Percentiles rank a stretch among this genome's conserved stretches.
phyloP scores from a whole-genome alignment of 2,797 vertebrate genomes.

The Bryconaethiops microstoma region DNA sequence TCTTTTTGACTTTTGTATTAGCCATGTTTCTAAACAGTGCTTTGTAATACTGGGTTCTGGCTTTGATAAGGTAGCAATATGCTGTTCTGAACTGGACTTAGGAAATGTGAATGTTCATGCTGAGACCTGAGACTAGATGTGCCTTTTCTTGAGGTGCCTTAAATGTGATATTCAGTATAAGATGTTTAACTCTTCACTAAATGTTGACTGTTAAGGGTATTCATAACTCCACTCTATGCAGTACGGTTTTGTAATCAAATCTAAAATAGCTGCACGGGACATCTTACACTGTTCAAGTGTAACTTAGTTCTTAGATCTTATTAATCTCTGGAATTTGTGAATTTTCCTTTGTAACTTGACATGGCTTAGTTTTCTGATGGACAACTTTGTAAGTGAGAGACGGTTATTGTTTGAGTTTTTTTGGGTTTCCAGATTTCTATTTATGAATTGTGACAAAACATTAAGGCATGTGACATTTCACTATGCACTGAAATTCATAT shows the following conservation, averaged over 20 bases:
- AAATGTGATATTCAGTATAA: constrained; percentile 19
- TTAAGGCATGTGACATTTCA: constrained; percentile 21
- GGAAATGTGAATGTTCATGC: constrained; percentile 45
- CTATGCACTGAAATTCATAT: constrained; percentile 12
- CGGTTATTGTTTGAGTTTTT: background rate
- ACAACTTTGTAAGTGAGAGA: background rate
- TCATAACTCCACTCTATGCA: constrained; percentile 36
- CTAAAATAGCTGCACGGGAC: constrained; percentile 4
- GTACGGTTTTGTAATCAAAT: constrained; percentile 25
- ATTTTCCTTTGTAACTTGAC: constrained; percentile 10
- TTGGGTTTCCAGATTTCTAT: constrained; percentile 36
- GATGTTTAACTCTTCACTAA: constrained; percentile 22
- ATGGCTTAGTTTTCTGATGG: constrained; percentile 10
- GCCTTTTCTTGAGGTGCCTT: constrained; percentile 33
- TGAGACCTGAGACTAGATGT: constrained; percentile 30
- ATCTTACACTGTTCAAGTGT: constrained; percentile 21
- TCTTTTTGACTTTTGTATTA: background rate
- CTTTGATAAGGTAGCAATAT: background rate
- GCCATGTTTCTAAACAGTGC: background rate
- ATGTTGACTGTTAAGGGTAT: constrained; percentile 40
- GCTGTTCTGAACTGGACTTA: constrained; percentile 2
- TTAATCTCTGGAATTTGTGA: background rate
- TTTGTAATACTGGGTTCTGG: background rate
- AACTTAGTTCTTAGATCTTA: constrained; percentile 4
- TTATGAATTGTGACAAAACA: constrained; percentile 46